Percentiles rank a stretch among this genome's conserved stretches.
phyloP scores from a whole-genome alignment of 2,113 vertebrate species.

The Grus americana region DNA sequence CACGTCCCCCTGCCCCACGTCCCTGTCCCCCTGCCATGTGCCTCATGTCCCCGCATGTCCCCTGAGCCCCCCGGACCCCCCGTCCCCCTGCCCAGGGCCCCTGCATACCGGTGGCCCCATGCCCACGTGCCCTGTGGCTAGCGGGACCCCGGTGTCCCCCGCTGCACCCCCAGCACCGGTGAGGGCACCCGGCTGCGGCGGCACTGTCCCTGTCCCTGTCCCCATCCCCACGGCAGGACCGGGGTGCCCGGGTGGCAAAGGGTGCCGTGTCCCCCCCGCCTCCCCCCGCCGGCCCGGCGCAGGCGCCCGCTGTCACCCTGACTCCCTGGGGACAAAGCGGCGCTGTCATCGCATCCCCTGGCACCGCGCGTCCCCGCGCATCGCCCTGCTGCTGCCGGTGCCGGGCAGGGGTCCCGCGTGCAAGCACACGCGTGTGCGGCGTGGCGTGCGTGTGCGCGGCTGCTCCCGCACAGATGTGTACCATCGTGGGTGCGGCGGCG shows the following conservation, averaged over 20 bases:
- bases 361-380: neutral
- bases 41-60: too few species aligned
- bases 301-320: neutral
- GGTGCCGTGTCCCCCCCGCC: neutral
- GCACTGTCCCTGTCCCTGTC: neutral
- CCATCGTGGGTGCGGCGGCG: neutral
- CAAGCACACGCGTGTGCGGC: neutral
- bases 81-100: neutral
- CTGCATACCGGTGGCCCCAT: too few species aligned
- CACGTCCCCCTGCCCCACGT: neutral
- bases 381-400: neutral
- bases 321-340: neutral
- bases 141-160: neutral
- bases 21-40: too few species aligned
- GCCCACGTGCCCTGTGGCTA: too few species aligned
- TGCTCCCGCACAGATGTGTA: neutral
- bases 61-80: neutral
- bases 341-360: neutral
- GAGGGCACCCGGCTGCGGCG: too few species aligned
- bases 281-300: neutral
- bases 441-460: neutral
- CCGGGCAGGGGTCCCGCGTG: neutral
- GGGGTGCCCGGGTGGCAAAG: neutral
- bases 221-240: neutral
- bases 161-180: neutral